Evolutionary conservation across 2,113 vertebrate genomes (phyloP), one percentile per base, ranked within the genome.

Genomic region (Pomatorhinus ruficollis): DNA sequence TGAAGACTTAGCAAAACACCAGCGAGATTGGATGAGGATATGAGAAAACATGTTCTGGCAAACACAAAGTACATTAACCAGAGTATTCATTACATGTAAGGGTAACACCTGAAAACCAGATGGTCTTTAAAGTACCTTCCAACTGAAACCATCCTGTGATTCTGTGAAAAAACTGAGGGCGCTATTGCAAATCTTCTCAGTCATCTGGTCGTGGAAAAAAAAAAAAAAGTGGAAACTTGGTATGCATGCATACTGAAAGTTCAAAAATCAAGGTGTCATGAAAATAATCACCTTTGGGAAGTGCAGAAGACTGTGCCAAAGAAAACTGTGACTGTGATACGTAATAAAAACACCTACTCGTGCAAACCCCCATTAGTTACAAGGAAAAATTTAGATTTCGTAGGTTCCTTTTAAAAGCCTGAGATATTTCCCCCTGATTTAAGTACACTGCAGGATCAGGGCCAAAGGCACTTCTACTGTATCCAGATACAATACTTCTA

Each of bases 171-270:
- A 40, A 28, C 28, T 18, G 5, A 56, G 64, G 57, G 37, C 1
- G 3, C 39, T 33, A 19, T 39, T 64, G 68, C 49, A 68, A 83
- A 89, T 50, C 63, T 56, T 5, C 42, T 78, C 0, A 0, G 20
- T 90, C 44, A 19, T n/a, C 45, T 21, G 10, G 49, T 35, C 1
- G 0, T 14, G 18, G 19, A 76, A 50, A 25, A 57, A 57, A 57
- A 57, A 65, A 74, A 69, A 87, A 44, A 59, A 1, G 15, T 35
- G 24, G 57, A 71, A 92, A 52, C 19, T 8, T 27, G 44, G 28
- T 13, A 17, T 2, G 19, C 20, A 9, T 35, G 7, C 0, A 0
- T 12, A 40, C 57, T 28, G 40, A 44, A 52, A 60, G 31, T 47
- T 80, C 49, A 76, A 84, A 87, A 61, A 53, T 25, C 45, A 59